A percentile compares a stretch with the other conserved stretches of the same genome.
phyloP scores from a whole-genome alignment of 2,888 invertebrate species.

The Mesoligia furuncula region DNA sequence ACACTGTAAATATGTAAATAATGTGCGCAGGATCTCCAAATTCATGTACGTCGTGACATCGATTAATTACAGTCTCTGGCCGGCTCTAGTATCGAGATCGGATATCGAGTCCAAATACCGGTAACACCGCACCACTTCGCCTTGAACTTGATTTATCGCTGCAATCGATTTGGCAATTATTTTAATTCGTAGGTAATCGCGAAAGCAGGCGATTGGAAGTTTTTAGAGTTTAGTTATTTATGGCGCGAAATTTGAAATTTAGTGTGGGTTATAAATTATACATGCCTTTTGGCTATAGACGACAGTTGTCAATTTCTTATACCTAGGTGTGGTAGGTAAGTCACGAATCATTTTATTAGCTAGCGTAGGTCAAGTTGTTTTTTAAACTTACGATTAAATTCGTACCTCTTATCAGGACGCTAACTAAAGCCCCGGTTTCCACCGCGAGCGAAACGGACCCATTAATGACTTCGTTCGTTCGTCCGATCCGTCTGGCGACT shows the following conservation, averaged over 20 bases:
- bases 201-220: conserved; percentile 66
- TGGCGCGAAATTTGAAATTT: conserved; percentile 32
- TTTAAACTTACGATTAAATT: conserved; percentile 6
- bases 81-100: conserved; percentile 53
- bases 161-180: conserved; percentile 69
- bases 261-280: conserved; percentile 47
- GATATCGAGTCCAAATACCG: conserved; percentile 63
- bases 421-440: no score
- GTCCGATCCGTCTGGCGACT: no score
- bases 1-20: conserved; percentile 44
- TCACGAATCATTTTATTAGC: conserved; percentile 36
- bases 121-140: conserved; percentile 69
- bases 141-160: conserved; percentile 72
- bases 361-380: conserved; percentile 28
- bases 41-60: conserved; percentile 70
- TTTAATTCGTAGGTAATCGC: conserved; percentile 65
- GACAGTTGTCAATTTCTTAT: conserved; percentile 55
- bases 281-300: conserved; percentile 35
- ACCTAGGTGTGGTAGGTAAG: conserved; percentile 41
- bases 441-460: no score
- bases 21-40: conserved; percentile 41
- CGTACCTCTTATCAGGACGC: not conserved
- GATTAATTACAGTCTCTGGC: conserved; percentile 74
- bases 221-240: conserved; percentile 42
- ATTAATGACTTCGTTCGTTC: no score